Conservation (phyloP, 2,113 vertebrate species). For the Geococcyx californianus region DNA sequence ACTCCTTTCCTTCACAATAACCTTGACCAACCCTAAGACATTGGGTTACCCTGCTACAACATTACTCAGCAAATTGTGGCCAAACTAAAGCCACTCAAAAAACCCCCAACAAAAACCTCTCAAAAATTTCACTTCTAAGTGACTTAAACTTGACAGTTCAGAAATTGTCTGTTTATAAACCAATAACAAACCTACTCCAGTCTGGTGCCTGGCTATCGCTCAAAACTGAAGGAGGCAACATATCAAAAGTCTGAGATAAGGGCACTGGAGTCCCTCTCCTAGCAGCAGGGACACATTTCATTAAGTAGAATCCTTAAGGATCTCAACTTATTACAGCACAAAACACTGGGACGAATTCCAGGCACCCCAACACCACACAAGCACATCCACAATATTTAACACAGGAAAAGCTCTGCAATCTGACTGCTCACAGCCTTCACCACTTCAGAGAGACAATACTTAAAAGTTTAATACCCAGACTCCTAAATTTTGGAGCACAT, state of each 20-base stretch:
- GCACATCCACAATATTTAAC: fast-evolving
- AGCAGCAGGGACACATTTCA: background rate
- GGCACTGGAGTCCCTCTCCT: no score
- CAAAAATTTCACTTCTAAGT: background rate
- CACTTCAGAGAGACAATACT: fast-evolving
- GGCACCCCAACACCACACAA: background rate
- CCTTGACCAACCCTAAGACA: fast-evolving
- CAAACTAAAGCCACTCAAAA: background rate
- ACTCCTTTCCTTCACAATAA: no score
- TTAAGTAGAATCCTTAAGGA: background rate
- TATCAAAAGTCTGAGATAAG: background rate
- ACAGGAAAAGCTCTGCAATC: fast-evolving
- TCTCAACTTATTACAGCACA: fast-evolving
- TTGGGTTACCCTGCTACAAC: background rate
- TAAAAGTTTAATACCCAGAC: fast-evolving
- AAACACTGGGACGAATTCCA: no score
- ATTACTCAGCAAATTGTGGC: background rate
- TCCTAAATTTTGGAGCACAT: fast-evolving
- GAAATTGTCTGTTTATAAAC: background rate
- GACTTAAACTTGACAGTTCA: background rate
- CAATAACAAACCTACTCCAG: background rate
- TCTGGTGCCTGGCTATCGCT: background rate
- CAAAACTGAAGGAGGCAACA: background rate
- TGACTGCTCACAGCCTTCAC: fast-evolving
- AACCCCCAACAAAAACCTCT: background rate